Base-by-base conservation (phyloP, 1,140 invertebrate genomes). In the Neodiprion lecontei region DNA sequence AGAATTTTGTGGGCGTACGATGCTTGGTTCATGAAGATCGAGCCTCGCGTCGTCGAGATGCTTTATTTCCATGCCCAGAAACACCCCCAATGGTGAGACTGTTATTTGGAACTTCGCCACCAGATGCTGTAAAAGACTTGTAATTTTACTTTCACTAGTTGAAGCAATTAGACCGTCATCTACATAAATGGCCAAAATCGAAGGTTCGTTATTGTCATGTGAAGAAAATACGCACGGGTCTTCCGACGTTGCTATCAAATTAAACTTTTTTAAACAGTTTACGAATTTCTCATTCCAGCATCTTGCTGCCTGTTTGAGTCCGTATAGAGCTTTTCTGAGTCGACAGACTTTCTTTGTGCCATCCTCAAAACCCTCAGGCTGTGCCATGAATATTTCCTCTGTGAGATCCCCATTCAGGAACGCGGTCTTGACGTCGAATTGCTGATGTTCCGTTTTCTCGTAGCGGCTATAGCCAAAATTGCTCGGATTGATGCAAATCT, bases 261-360 rank as follows among this genome's bases (percentile, higher is more conserved):
- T 71, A 14, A 79, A 2, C 14, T 75, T 65, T 48, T 67, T 17
- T 48, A 82, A 40, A 12, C 14, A 48, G 1, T 65, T 21, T 50
- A 65, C 77, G 75, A 80, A 78, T 73, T 69, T 76, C 28, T 82
- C 73, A 75, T 88, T 83, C 87, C 86, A 89, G 7, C 74, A 77
- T 53, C 83, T 74, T 14, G 85, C 82, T n/a, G 84, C 80, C 72
- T 90, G 87, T 74, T 87, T 86, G 8, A 89, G 72, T 1, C 84
- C 87, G 78, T 89, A 89, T 9, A 89, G 48, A 7, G 81, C 80
- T 76, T 85, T 87, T 65, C 80, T 81, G 7, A 88, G 61, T 65
- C 73, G 78, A 14, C 76, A 85, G 69, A 80, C 78, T 79, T 72
- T 77, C 48, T 49, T 21, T 61, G 67, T 74, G 8, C 70, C 72